A percentile compares a stretch with the other conserved stretches of the same genome.
These are phyloP conservation scores for Sander lucioperca DNA, from an alignment of 2,113 vertebrate genomes.

Conservation along the genomic window DNA sequence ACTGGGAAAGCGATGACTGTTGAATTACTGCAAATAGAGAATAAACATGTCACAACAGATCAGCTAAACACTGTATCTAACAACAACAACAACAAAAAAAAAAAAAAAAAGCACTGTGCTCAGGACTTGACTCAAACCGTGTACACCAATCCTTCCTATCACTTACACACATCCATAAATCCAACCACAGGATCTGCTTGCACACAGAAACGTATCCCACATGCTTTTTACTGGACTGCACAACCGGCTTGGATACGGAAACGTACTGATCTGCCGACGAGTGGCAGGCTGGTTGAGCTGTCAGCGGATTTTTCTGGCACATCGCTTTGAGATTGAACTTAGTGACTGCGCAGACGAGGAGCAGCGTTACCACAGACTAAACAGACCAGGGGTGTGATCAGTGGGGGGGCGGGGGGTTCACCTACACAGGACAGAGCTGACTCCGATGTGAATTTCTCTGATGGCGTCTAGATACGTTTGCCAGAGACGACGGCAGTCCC, in stretches of 20 bases:
- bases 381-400: constrained; percentile 5
- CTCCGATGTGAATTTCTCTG: constrained; percentile 47
- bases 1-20: constrained; percentile 49
- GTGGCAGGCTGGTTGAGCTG: constrained; percentile 7
- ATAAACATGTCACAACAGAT: constrained; percentile 54
- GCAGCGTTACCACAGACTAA: constrained; percentile 36
- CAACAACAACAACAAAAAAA: constrained; percentile 35
- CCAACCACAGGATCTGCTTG: constrained; percentile 53
- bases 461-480: constrained; percentile 36
- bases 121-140: constrained; percentile 63
- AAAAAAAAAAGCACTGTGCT: constrained; percentile 71
- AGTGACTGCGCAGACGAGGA: constrained; percentile 32
- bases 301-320: constrained; percentile 20
- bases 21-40: constrained; percentile 64
- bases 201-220: constrained; percentile 53
- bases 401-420: constrained; percentile 5
- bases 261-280: not conserved
- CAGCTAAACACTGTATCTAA: constrained; percentile 68
- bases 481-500: constrained; percentile 11
- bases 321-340: constrained; percentile 44
- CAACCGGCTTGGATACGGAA: not conserved
- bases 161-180: constrained; percentile 50
- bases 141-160: constrained; percentile 61
- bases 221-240: constrained; percentile 65
- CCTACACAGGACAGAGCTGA: constrained; percentile 23